Conservation (phyloP, 2,888 invertebrate genomes). For the Chymomyza procnemis region DNA sequence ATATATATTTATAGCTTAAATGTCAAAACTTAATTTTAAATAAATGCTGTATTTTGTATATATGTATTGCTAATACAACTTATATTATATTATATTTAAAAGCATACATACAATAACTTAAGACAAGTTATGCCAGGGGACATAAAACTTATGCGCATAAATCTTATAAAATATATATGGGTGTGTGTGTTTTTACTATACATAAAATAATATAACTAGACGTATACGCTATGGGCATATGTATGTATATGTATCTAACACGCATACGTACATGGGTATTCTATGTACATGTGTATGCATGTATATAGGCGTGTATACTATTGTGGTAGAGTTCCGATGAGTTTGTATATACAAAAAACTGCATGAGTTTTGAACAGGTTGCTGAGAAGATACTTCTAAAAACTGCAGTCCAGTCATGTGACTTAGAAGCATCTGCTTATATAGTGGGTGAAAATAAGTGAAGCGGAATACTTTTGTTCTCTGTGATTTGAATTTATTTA, state of each 20-base stretch:
- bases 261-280: not conserved
- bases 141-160: conserved; percentile 11
- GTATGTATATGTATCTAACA: not conserved
- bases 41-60: conserved; percentile 31
- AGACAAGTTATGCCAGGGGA: conserved; percentile 4
- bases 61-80: not conserved
- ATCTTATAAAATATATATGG: not conserved
- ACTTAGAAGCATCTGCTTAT: not conserved
- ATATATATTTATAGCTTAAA: conserved; percentile 10
- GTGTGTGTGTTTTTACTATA: conserved; percentile 11
- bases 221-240: not conserved
- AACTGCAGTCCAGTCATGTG: not conserved
- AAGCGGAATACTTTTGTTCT: no score
- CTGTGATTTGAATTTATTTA: no score
- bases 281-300: conserved; percentile 4
- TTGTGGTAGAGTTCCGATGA: not conserved
- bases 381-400: not conserved
- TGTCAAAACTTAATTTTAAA: conserved; percentile 35
- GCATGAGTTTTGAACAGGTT: not conserved
- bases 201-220: conserved; percentile 27
- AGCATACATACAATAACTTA: conserved; percentile 18
- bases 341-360: conserved; percentile 3
- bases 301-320: conserved; percentile 11
- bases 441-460: not conserved
- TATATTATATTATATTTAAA: conserved; percentile 6